Base-by-base conservation (phyloP, 30 jellyfish, hydroid and myxozoan species). In the Aurelia sp. region DNA sequence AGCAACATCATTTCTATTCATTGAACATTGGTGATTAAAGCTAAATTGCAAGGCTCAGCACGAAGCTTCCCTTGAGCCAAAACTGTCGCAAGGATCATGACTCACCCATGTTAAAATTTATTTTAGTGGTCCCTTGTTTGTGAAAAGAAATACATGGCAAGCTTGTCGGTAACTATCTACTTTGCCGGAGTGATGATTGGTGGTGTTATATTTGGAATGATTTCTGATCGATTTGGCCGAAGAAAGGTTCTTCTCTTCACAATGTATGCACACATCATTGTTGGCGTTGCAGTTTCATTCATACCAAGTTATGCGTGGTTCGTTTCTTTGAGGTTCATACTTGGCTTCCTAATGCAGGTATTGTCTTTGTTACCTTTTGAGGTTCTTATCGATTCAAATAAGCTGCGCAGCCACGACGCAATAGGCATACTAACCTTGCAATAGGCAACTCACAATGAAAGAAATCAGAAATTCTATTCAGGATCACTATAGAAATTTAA, bases 141-240 rank as follows among this genome's bases (percentile, higher is more conserved):
- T 68, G 98, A 87, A 84, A 62, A 80, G 35, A 92, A 92, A 58
- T 81, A 86, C 63, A 88, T 80, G 50, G 97, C 86, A n/a, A 81
- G 90, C 63, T 30, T 86, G 81, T 89, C 98, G 12, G 89, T 95
- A 55, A 92, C 98, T 7, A 80, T 92, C 70, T 92, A 92, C 72
- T 92, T 92, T 80, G 90, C 97, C 50, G 98, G 98, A 17, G 98
- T 92, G 5, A 92, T 92, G 98, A 78, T 92, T 8, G 98, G 98
- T 17, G 98, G 98, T 64, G 92, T 88, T 17, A 70, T 92, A 22
- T 92, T 92, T 77, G 98, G 98, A 9, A 85, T 76, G 89, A 63
- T 92, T 9, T 81, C 97, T 10, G 98, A 92, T 72, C 78, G 87
- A 44, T 92, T 85, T 57, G 98, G 98, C 31, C 91, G 98, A 27